These are phyloP conservation scores for Gallinago jamesoni DNA, from an alignment of 2,113 vertebrate species.

Conservation along the genomic window DNA sequence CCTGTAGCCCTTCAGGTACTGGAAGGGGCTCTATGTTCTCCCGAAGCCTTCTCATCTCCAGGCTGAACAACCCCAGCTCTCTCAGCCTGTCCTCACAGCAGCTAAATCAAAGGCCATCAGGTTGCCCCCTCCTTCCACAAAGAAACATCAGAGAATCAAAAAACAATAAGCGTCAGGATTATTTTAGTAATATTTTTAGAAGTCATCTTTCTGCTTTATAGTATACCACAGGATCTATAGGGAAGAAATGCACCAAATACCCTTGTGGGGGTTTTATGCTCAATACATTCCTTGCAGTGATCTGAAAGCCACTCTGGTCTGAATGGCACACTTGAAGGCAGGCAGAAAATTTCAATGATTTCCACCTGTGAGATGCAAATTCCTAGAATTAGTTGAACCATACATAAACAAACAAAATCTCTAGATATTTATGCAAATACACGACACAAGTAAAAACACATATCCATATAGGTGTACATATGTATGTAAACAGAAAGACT, in stretches of 20 bases:
- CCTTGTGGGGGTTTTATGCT: neutral
- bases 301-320: neutral
- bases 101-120: neutral
- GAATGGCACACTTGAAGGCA: neutral
- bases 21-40: too few relatives aligned
- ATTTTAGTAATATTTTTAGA: neutral
- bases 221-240: neutral
- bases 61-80: too few relatives aligned
- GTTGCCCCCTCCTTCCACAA: neutral
- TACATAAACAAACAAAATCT: neutral
- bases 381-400: neutral
- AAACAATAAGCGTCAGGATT: neutral
- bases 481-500: neutral
- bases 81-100: too few relatives aligned
- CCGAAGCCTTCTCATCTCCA: too few relatives aligned
- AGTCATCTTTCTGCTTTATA: neutral
- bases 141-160: neutral
- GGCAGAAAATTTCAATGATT: neutral
- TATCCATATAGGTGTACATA: neutral
- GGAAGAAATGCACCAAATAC: neutral
- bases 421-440: neutral
- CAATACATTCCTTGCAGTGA: neutral
- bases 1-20: too few relatives aligned
- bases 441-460: neutral
- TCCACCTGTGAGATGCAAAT: neutral